Percentiles rank a stretch among this genome's conserved stretches.
phyloP scores from a whole-genome alignment of 2,888 invertebrate species.

The Phorcus lineatus region DNA sequence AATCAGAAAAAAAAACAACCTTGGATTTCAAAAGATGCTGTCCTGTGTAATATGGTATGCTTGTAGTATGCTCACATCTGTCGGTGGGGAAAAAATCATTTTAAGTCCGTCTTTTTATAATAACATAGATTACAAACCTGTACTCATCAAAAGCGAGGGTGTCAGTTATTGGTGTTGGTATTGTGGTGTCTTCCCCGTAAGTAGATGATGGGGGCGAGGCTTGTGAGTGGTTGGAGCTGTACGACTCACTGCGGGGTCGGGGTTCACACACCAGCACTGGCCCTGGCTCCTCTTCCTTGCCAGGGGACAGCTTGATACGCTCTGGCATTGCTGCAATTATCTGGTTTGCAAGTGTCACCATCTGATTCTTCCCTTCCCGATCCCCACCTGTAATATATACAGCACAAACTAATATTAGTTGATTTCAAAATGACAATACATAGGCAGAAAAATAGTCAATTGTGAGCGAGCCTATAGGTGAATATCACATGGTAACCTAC shows the following conservation, averaged over 20 bases:
- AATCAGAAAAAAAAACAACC: too few species aligned
- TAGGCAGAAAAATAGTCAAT: too few species aligned
- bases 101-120: too few species aligned
- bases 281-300: slow-evolving; percentile 55
- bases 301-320: slow-evolving; percentile 88
- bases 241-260: slow-evolving; percentile 83
- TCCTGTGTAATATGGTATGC: too few species aligned
- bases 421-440: too few species aligned
- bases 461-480: too few species aligned
- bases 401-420: too few species aligned
- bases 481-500: too few species aligned
- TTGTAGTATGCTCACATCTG: too few species aligned
- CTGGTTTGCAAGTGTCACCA: slow-evolving; percentile 91
- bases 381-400: slow-evolving; percentile 18
- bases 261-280: slow-evolving; percentile 43
- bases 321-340: slow-evolving; percentile 99
- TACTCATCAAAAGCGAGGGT: slow-evolving; percentile 72
- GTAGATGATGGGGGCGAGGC: slow-evolving; percentile 63
- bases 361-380: slow-evolving; percentile 67
- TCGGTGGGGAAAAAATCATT: too few species aligned
- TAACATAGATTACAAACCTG: slow-evolving; percentile 50
- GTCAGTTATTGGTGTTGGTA: slow-evolving; percentile 74
- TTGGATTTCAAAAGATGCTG: too few species aligned
- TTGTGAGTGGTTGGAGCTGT: slow-evolving; percentile 78
- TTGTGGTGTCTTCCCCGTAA: slow-evolving; percentile 76